Base-by-base conservation (phyloP, 2,113 vertebrate species). In the Hippocampus barbouri region DNA sequence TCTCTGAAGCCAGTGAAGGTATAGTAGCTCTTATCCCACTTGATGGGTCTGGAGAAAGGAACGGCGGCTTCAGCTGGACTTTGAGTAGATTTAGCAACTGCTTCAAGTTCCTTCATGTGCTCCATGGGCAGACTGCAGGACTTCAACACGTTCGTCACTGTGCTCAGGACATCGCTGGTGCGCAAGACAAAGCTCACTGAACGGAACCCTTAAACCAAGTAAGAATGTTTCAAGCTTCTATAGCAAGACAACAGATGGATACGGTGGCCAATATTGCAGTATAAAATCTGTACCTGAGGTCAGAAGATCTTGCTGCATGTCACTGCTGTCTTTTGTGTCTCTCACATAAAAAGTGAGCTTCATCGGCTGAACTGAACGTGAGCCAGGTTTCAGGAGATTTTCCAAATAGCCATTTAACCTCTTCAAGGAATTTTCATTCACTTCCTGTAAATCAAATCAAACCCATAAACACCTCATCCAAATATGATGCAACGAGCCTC, bases 361-460 rank as follows among this genome's bases (percentile, higher is more conserved):
- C 79, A 93, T 93, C 47, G 97, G 95, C 85, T 94, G 94, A 73
- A 94, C 86, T 45, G 91, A 91, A 45, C 71, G 86, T 51, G 86
- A 86, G 20, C 94, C 94, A 2, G 95, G 93, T 82, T 94, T 98
- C 86, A 98, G 95, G 18, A 99, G 89, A 77, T 90, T 95, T 75
- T 98, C 96, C 88, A 99, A 91, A 79, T 97, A 98, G 27, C 94
- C 95, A 84, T 96, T 99, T 78, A 99, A 88, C 70, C 93, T 94
- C 91, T 98, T 97, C 56, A 99, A 90, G 21, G 97, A 99, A 86
- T 97, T 97, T 90, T 99, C 97, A 91, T 99, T 99, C 83, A 98
- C 92, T 82, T 96, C 95, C 97, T 99, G 85, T 59, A 86, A 69
- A 69, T 27, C 51, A 73, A 67, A 78, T 34, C 59, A 62, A 56